phyloP scores from a whole-genome alignment of 1,140 invertebrate species.

The Drosophila nannoptera region DNA sequence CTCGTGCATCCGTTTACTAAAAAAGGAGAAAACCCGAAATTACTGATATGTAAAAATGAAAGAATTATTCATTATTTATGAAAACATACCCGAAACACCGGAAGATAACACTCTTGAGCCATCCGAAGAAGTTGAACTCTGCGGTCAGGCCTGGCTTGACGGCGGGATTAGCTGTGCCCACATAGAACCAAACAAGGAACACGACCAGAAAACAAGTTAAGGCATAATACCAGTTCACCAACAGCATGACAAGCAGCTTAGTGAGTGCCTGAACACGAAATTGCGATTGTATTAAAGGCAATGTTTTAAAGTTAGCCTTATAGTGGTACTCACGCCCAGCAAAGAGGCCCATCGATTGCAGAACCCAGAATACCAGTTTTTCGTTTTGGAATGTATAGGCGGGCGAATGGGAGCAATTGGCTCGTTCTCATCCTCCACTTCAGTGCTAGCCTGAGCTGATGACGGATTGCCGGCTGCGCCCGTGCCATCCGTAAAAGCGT shows the following conservation, averaged over 20 bases:
- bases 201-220: slow-evolving; percentile 88
- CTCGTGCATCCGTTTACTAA: slow-evolving; percentile 86
- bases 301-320: background rate
- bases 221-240: slow-evolving; percentile 95
- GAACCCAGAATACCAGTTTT: slow-evolving; percentile 95
- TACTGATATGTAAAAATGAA: background rate
- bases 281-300: background rate
- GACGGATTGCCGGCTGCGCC: slow-evolving; percentile 53
- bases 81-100: slow-evolving; percentile 88
- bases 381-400: slow-evolving; percentile 90
- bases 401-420: slow-evolving; percentile 80
- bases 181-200: slow-evolving; percentile 94
- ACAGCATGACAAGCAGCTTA: slow-evolving; percentile 94
- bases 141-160: slow-evolving; percentile 93
- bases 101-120: slow-evolving; percentile 87
- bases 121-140: slow-evolving; percentile 92
- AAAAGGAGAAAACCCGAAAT: background rate
- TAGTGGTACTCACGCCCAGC: slow-evolving; percentile 87
- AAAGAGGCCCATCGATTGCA: slow-evolving; percentile 96
- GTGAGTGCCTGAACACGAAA: slow-evolving; percentile 52
- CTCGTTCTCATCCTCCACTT: slow-evolving; percentile 71
- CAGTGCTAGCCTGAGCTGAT: slow-evolving; percentile 29
- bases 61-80: background rate
- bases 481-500: slow-evolving; percentile 24
- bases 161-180: slow-evolving; percentile 95